Base-by-base conservation (phyloP, 2,113 vertebrate genomes). In the Polypterus bichir region DNA sequence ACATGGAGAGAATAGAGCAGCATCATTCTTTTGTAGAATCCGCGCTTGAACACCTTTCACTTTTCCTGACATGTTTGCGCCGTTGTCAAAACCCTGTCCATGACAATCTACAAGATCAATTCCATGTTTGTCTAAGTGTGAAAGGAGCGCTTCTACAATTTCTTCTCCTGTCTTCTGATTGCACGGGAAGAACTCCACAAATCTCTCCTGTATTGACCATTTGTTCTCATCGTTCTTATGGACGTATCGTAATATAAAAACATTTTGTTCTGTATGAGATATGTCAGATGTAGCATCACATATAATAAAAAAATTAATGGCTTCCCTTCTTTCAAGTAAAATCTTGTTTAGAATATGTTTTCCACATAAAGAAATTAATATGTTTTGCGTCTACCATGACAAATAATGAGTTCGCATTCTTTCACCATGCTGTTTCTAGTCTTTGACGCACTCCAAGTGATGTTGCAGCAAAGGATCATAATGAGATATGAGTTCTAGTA, bases 1-100 rank as follows among this genome's bases (percentile, higher is more conserved):
- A n/a, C n/a, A n/a, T n/a, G n/a, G n/a, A n/a, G n/a, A n/a, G n/a
- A n/a, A n/a, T n/a, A n/a, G n/a, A n/a, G n/a, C n/a, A n/a, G n/a
- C 63, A 55, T 7, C 6, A 57, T 68, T 68, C 52, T 51, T 61
- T 46, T 68, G 57, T 47, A 55, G 47, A 61, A 69, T 62, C 46
- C 44, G 49, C 4, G 49, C 64, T 62, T 68, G 63, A 4, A 68
- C 67, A 47, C 63, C 67, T 45, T 48, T 59, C 7, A 62, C 57
- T 49, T 63, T 69, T 54, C 67, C 67, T 62, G 67, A 47, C 67
- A 69, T 66, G 49, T 65, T 65, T 10, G 67, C 60, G 3, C 67
- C 67, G 53, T 69, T 69, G 53, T 65, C 67, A 55, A 65, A 69
- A 4, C 67, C 48, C 48, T 69, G 67, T 54, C 64, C 64, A 44